Evolutionary conservation across 2,888 invertebrate genomes (phyloP).

Genomic region (Cryptocephalus primarius): DNA sequence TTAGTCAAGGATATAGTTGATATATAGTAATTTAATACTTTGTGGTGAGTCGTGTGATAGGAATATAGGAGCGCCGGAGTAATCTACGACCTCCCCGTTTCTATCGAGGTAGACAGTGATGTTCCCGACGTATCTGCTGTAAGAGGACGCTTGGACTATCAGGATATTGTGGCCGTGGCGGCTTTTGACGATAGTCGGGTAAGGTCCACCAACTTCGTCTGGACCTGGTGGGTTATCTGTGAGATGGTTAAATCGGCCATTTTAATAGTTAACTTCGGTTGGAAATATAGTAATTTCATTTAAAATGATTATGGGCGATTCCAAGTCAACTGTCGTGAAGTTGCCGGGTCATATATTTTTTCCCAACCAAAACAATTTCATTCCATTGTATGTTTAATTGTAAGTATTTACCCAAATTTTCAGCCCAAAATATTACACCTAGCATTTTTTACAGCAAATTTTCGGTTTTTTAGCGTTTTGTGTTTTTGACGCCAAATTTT

Average conservation of each 20-base stretch:
- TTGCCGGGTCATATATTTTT: too few species aligned
- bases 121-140: constrained; percentile 66
- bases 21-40: too few species aligned
- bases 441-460: too few species aligned
- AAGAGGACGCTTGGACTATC: constrained; percentile 64
- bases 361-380: too few species aligned
- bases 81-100: constrained; percentile 50
- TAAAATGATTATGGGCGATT: too few species aligned
- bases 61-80: constrained; percentile 59
- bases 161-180: constrained; percentile 45
- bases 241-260: constrained; percentile 1
- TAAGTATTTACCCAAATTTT: too few species aligned
- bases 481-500: too few species aligned
- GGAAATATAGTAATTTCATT: neutral
- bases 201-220: constrained; percentile 46
- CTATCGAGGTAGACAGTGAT: constrained; percentile 60
- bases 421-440: too few species aligned
- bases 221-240: constrained; percentile 35
- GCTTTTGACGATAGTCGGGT: constrained; percentile 58
- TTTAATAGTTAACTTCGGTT: neutral
- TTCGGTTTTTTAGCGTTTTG: too few species aligned
- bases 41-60: constrained; percentile 25
- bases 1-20: too few species aligned
- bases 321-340: too few species aligned
- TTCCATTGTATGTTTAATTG: too few species aligned